Conservation (phyloP, 2,888 invertebrate genomes). For the Endotricha flammealis region DNA sequence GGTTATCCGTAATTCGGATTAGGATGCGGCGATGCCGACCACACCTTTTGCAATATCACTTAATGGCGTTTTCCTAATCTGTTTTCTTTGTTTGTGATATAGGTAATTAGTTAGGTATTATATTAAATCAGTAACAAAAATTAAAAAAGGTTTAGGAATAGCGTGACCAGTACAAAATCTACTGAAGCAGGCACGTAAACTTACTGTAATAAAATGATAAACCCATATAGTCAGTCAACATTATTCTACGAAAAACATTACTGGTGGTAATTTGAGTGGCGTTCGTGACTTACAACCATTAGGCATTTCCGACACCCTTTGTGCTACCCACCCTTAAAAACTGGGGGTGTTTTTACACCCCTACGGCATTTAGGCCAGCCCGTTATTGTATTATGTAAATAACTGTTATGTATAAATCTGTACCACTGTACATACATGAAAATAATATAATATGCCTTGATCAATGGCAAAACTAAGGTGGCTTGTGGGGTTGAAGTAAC, state of each 20-base stretch:
- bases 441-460: too few species aligned
- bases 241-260: slow-evolving; percentile 28
- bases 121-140: too few species aligned
- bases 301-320: slow-evolving; percentile 50
- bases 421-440: too few species aligned
- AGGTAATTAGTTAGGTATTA: too few species aligned
- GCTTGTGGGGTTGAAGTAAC: too few species aligned
- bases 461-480: too few species aligned
- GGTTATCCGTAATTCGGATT: too few species aligned
- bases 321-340: slow-evolving; percentile 27
- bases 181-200: slow-evolving; percentile 9
- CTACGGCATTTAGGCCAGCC: slow-evolving; percentile 44
- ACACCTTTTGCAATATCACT: too few species aligned
- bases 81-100: too few species aligned
- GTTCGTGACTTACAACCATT: slow-evolving; percentile 69
- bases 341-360: slow-evolving; percentile 19
- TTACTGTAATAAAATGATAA: slow-evolving; percentile 19
- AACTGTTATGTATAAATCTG: slow-evolving; percentile 12
- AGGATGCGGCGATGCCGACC: too few species aligned
- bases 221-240: slow-evolving; percentile 17
- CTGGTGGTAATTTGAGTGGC: slow-evolving; percentile 44
- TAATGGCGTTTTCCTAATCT: too few species aligned
- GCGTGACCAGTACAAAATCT: slow-evolving; percentile 15
- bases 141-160: slow-evolving; percentile 8
- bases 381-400: slow-evolving; percentile 22